These are phyloP conservation scores for Pseudochromis fuscus DNA, from an alignment of 2,797 vertebrate species.

Conservation along the genomic window DNA sequence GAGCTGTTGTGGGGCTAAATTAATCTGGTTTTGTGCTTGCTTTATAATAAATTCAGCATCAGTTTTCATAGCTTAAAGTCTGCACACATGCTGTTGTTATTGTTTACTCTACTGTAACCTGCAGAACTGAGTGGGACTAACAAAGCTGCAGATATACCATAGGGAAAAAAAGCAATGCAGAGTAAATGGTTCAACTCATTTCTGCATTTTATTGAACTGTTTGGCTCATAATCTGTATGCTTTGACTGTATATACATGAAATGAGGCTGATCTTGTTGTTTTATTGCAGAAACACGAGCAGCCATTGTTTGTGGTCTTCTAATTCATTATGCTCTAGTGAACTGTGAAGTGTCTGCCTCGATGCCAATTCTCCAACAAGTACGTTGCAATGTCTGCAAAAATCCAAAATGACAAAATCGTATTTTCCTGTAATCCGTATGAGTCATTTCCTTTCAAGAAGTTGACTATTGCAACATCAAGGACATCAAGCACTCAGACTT, in stretches of 20 bases:
- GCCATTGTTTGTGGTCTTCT: conserved; percentile 10
- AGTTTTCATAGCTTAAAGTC: neutral
- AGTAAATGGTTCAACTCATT: neutral
- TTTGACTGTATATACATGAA: neutral
- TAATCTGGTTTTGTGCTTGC: neutral
- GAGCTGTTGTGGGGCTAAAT: neutral
- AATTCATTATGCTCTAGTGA: conserved; percentile 34
- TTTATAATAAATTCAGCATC: neutral
- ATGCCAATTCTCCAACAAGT: conserved; percentile 29
- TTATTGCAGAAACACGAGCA: neutral
- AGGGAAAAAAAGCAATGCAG: neutral
- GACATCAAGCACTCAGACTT: conserved; percentile 3
- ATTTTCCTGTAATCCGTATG: conserved; percentile 54
- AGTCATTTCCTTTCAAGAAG: conserved; percentile 51
- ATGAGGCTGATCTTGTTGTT: neutral
- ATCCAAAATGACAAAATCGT: conserved; percentile 39
- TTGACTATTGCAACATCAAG: conserved; percentile 53
- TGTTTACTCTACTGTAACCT: neutral
- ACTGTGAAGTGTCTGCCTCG: conserved; percentile 37
- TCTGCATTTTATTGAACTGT: neutral
- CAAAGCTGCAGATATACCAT: neutral
- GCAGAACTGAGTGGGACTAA: neutral
- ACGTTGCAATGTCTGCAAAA: conserved; percentile 56
- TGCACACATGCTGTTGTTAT: neutral
- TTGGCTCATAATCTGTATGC: neutral